Conservation (phyloP, 2,113 vertebrate species). For the Hiodon tergisus region DNA sequence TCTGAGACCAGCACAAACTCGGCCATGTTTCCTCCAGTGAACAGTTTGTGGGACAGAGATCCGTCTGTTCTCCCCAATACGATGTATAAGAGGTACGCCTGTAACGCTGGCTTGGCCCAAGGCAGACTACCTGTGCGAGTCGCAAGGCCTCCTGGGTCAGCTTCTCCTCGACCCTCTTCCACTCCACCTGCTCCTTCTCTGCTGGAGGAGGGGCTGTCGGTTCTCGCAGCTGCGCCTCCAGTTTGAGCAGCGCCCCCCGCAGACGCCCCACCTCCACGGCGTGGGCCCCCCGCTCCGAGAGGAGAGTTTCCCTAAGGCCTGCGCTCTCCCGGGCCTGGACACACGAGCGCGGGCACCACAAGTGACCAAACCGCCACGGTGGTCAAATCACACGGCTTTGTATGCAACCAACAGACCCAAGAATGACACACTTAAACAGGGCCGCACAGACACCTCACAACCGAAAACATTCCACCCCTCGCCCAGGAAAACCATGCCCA, state of each 20-base stretch:
- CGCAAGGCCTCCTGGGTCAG: conserved; percentile 48
- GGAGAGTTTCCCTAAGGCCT: conserved; percentile 54
- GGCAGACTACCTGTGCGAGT: conserved; percentile 49
- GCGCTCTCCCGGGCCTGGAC: conserved; percentile 56
- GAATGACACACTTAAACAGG: not conserved
- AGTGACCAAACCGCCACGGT: not conserved
- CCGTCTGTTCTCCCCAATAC: too few species aligned
- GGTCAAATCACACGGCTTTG: not conserved
- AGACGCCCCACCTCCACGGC: conserved; percentile 50
- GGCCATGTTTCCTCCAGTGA: not conserved
- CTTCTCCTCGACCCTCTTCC: conserved; percentile 48
- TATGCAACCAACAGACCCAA: not conserved
- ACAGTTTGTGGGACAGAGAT: too few species aligned
- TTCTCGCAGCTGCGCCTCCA: conserved; percentile 33
- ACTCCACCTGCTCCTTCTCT: conserved; percentile 39
- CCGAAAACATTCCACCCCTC: not conserved
- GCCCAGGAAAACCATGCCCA: too few species aligned
- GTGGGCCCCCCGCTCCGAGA: conserved; percentile 39
- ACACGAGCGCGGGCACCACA: not conserved
- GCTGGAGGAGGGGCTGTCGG: conserved; percentile 29
- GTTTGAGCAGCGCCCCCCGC: conserved; percentile 37
- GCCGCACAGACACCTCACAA: not conserved
- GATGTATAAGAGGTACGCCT: too few species aligned
- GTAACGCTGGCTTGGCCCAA: too few species aligned
- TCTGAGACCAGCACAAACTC: not conserved